Evolutionary conservation across 2,888 invertebrate genomes (phyloP).

Genomic region (Heliothis peltigera): DNA sequence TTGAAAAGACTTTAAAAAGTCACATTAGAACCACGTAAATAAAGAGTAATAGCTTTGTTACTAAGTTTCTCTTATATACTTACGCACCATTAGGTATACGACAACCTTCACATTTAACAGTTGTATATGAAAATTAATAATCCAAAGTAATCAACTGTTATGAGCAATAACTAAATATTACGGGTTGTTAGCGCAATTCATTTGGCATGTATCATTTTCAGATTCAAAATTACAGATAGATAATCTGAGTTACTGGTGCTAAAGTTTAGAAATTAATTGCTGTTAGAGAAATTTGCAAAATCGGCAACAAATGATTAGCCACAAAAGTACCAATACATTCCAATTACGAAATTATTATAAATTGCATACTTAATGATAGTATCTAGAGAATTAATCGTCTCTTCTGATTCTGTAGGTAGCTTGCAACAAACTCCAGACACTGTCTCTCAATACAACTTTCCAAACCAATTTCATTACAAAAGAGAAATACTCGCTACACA

Average conservation of each 20-base stretch:
- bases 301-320: too few relatives aligned
- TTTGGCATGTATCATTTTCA: constrained; percentile 18
- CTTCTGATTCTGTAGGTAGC: too few relatives aligned
- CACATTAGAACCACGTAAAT: too few relatives aligned
- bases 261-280: too few relatives aligned
- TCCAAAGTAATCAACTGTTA: constrained; percentile 42
- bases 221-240: constrained; percentile 1
- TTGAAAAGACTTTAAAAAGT: too few relatives aligned
- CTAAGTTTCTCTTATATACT: constrained; percentile 3
- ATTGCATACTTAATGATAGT: too few relatives aligned
- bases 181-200: constrained; percentile 21
- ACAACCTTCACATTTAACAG: constrained; percentile 35
- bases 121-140: constrained; percentile 52
- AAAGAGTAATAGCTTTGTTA: too few relatives aligned
- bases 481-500: constrained; percentile 19
- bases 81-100: constrained; percentile 10
- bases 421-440: constrained; percentile 7
- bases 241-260: too few relatives aligned
- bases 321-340: too few relatives aligned
- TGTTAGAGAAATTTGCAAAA: too few relatives aligned
- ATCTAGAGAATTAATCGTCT: too few relatives aligned
- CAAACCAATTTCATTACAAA: constrained; percentile 22
- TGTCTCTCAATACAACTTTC: constrained; percentile 5
- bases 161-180: constrained; percentile 49
- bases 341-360: too few relatives aligned